Evolutionary conservation across 2,797 vertebrate species (phyloP), one percentile per base, ranked within the genome.

Genomic region (Leptatherina wallacei): DNA sequence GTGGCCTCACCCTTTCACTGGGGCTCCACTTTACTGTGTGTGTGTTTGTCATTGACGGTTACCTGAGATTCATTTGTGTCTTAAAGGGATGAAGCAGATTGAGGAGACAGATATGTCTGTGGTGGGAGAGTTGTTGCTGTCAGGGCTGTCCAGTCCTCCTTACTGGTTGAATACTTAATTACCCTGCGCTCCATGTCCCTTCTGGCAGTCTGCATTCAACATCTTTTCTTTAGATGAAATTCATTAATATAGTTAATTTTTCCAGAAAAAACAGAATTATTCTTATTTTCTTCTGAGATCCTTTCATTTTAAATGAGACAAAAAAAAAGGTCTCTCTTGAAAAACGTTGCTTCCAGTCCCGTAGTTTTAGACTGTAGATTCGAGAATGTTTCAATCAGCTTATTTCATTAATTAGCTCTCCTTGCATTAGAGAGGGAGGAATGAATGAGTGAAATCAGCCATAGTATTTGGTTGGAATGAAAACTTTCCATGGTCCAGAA

Each of bases 41-140:
- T 84, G 47, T 49, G 47, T 27, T 27, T 44, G 82, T 80, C 74
- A 84, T 71, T 82, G 79, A 80, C 63, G 49, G 61, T 61, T 76
- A 85, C 77, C 82, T 10, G 33, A 78, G 68, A 84, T 81, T 82
- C 74, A 64, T 82, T 78, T 80, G 40, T 7, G 49, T 69, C 71
- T 49, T 76, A 69, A 84, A 87, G 83, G 77, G 68, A 76, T 44
- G 77, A 82, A 61, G 69, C 61, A 65, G 76, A 75, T 73, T 44
- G 67, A 77, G 78, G 69, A 75, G 62, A 61, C 62, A 68, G 73
- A 85, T 81, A 64, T 75, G 76, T 91, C 82, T 85, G 78, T 77
- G 81, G 71, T 29, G 69, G 79, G 77, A 85, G 78, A 78, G 67
- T 49, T 64, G 82, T 86, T 88, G 83, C 92, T 92, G 92, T 89